Base-by-base conservation (phyloP, 2,113 vertebrate genomes). In the Sclerurus mexicanus region DNA sequence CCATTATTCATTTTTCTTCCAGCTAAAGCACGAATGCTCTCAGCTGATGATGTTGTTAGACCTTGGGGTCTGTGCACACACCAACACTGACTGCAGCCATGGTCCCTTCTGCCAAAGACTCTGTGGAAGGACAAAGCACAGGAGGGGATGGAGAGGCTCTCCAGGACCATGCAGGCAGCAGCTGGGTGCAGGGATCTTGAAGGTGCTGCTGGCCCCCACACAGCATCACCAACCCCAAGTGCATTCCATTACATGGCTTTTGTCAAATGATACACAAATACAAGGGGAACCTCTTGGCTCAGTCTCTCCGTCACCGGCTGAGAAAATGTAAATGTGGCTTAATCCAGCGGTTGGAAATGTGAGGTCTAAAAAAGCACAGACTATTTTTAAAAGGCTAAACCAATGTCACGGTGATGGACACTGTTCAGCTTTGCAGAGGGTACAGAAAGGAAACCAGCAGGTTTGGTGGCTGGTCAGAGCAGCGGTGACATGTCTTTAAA, bases 361-460 rank as follows among this genome's bases (percentile, higher is more conserved):
- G 9, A 17, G 19, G 22, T 39, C 47, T 93, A 63, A 77, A 91
- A 76, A 60, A 52, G 9, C 25, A 30, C 85, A 59, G 0, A 2
- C 40, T 88, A 27, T 66, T 73, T 95, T 90, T 68, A 72, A 83
- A 78, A 81, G 62, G 42, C 37, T 75, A 33, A 81, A 81, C 22
- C 58, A 40, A 77, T 0, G 0, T 18, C 53, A 91, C 0, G 2
- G 55, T 55, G 66, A 74, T 5, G 4, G 55, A 50, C 0, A 2
- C 23, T 0, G 2, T 18, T 85, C 47, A 62, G 74, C 52, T 60
- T 64, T 62, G 47, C 74, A 85, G 39, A 60, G 28, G 23, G 28
- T 40, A 12, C 17, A 44, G 55, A 89, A 63, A 87, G 50, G 52
- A 96, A 87, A 93, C 16, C 56, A 69, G 44, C 30, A 42, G 47